Base-by-base conservation (phyloP, 2,888 invertebrate genomes). In the Stenichneumon culpator region DNA sequence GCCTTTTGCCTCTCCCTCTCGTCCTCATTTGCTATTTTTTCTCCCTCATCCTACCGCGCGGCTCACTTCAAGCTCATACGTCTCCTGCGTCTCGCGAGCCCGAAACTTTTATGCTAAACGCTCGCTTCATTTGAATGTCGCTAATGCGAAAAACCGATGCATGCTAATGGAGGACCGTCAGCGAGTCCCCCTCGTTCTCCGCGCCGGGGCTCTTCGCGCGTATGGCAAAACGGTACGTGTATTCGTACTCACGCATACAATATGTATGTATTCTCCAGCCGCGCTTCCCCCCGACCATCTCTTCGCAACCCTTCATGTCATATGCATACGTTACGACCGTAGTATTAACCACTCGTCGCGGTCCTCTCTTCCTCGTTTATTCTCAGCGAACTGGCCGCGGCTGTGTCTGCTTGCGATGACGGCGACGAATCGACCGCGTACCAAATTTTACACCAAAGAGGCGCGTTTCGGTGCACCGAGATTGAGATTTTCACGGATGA, bases 61-160 rank as follows among this genome's bases (percentile, higher is more conserved):
- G 44, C 81, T 44, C 80, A 78, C 63, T 69, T 50, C 60, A 70
- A 60, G 44, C 68, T 36, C 14, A 81, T 74, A 67, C 47, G 77
- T 70, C 68, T 83, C 65, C 32, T 79, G 77, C 82, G 72, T 77
- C 78, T 85, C 78, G 86, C 82, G 52, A 73, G 52, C 54, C 57
- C 65, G 83, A 89, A 90, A 90, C 93, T 93, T 93, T 93, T 93
- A 93, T 93, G 93, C 92, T 93, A 93, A 93, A 92, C 90, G 91
- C 84, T 87, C 89, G 90, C 90, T 93, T 92, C 93, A 93, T 93
- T 93, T 93, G 92, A 93, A 93, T 93, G 92, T 91, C 90, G 91
- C 92, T 93, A 93, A 93, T 93, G 93, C 91, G 92, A 93, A 93
- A 93, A 93, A 93, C 92, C 92, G 93, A 93, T 93, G 93, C 93